Conservation (phyloP, 2,888 invertebrate genomes). For the Lithophane ornitopus region DNA sequence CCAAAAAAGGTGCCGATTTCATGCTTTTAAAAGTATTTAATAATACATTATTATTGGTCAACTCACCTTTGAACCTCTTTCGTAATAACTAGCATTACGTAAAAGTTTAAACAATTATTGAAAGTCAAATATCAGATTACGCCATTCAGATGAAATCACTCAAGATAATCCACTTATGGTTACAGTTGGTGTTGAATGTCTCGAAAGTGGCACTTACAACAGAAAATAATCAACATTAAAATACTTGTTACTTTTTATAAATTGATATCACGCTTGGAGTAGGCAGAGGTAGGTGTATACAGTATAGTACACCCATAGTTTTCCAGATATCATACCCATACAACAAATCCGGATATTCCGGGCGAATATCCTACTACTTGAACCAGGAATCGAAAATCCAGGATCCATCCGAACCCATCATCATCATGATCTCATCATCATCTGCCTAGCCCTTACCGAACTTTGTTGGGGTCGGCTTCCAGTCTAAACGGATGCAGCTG, state of each 20-base stretch:
- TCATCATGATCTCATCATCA: neutral
- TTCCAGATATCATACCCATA: no score
- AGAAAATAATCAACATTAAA: slow-evolving; percentile 4
- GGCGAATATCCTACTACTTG: no score
- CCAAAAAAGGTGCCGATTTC: slow-evolving; percentile 11
- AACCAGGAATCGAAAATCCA: neutral
- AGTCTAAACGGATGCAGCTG: no score
- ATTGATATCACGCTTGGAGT: no score
- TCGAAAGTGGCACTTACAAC: slow-evolving; percentile 24
- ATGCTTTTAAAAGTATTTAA: slow-evolving; percentile 11
- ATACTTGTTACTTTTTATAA: neutral
- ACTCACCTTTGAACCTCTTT: slow-evolving; percentile 53
- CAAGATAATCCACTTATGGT: slow-evolving; percentile 43
- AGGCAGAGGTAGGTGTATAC: no score
- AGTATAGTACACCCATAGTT: no score
- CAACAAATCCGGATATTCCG: neutral
- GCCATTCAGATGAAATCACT: slow-evolving; percentile 46
- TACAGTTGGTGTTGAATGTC: slow-evolving; percentile 23
- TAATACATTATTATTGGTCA: slow-evolving; percentile 19
- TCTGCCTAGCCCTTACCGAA: neutral
- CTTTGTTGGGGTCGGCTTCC: no score
- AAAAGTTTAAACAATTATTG: slow-evolving; percentile 42
- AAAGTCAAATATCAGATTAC: slow-evolving; percentile 55
- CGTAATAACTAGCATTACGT: slow-evolving; percentile 33
- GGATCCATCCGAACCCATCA: neutral